A percentile compares a stretch with the other conserved stretches of the same genome.
Conservation (phyloP, 2,797 vertebrate species). For the Tinamus major region DNA sequence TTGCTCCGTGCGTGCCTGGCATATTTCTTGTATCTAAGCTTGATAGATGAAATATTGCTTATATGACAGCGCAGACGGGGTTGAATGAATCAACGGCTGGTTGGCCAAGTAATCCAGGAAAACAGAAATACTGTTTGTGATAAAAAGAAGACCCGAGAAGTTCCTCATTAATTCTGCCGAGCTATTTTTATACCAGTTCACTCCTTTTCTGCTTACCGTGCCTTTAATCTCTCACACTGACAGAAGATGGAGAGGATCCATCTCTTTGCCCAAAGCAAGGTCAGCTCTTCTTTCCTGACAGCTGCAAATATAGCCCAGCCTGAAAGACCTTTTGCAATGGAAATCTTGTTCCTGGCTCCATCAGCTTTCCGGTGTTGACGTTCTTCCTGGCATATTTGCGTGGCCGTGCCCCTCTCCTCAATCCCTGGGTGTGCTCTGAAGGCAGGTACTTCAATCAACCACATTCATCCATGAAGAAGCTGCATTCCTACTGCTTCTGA, state of each 20-base stretch:
- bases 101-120: neutral
- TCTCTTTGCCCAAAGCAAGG: slow-evolving; percentile 27
- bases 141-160: neutral
- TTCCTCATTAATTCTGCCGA: neutral
- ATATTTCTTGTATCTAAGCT: neutral
- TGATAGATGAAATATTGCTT: neutral
- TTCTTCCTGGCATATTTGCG: neutral
- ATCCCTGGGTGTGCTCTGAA: neutral
- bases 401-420: neutral
- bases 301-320: neutral
- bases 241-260: neutral
- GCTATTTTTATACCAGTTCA: slow-evolving; percentile 9
- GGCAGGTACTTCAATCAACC: neutral
- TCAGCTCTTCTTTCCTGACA: neutral
- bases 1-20: neutral
- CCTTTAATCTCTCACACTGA: neutral
- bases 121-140: neutral
- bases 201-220: neutral
- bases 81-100: neutral
- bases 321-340: neutral
- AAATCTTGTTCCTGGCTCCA: neutral
- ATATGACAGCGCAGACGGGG: neutral
- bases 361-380: neutral
- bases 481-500: neutral
- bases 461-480: neutral